A percentile compares a stretch with the other conserved stretches of the same genome.
phyloP scores from a whole-genome alignment of 2,888 invertebrate genomes.

The Luffia ferchaultella region DNA sequence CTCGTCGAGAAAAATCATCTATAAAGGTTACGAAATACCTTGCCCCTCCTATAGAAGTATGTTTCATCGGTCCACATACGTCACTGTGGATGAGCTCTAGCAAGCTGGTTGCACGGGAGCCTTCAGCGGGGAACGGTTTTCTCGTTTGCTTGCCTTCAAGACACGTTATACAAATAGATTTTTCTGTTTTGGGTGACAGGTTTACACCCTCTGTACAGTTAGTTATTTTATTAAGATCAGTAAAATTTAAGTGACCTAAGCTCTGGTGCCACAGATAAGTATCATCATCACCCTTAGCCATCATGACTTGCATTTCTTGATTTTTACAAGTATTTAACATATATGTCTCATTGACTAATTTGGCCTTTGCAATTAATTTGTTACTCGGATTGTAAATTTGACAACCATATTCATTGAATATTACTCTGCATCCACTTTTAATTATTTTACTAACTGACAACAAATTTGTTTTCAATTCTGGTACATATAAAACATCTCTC shows the following conservation, averaged over 20 bases:
- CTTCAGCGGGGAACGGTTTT: conserved; percentile 2
- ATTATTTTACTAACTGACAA: conserved; percentile 13
- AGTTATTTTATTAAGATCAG: conserved; percentile 6
- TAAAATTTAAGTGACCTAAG: conserved; percentile 8
- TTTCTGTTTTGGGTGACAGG: not conserved
- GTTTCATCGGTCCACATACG: conserved; percentile 1
- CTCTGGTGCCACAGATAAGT: conserved; percentile 3
- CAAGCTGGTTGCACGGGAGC: conserved; percentile 2
- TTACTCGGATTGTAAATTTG: conserved; percentile 6
- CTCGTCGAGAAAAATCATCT: not conserved
- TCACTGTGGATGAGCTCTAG: not conserved
- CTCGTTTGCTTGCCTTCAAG: not conserved
- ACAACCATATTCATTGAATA: conserved; percentile 10
- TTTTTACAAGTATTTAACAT: not conserved
- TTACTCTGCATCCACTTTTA: conserved; percentile 10
- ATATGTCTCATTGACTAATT: conserved; percentile 9
- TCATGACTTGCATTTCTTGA: conserved; percentile 6
- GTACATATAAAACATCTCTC: conserved; percentile 13
- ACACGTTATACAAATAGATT: not conserved
- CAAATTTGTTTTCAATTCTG: conserved; percentile 11
- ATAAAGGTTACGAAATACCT: conserved; percentile 1
- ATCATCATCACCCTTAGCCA: conserved; percentile 9
- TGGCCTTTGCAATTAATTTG: conserved; percentile 7
- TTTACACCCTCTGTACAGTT: conserved; percentile 6
- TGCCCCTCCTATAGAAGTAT: not conserved